These are phyloP conservation scores for Polyodon spathula DNA, from an alignment of 2,113 vertebrate genomes.

Conservation along the genomic window DNA sequence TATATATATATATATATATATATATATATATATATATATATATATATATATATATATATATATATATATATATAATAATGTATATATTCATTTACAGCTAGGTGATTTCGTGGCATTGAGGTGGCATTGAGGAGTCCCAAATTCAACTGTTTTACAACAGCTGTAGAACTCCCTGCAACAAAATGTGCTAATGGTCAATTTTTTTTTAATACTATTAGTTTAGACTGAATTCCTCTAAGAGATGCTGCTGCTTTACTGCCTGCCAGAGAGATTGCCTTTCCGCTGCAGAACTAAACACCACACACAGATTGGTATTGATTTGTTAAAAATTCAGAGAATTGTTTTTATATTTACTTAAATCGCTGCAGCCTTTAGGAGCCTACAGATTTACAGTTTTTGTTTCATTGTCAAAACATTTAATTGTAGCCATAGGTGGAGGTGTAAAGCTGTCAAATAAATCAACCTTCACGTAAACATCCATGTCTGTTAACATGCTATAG, in stretches of 20 bases:
- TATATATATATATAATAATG: background rate
- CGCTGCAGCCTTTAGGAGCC: conserved; percentile 51
- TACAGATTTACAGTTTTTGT: conserved; percentile 71
- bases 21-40: conserved; percentile 2
- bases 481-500: conserved; percentile 50
- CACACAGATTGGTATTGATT: background rate
- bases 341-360: conserved; percentile 47
- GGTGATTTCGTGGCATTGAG: too few relatives aligned
- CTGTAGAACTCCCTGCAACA: too few relatives aligned
- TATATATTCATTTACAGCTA: background rate
- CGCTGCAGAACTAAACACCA: too few relatives aligned
- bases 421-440: conserved; percentile 67
- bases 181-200: too few relatives aligned
- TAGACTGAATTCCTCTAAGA: background rate
- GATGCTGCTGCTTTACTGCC: too few relatives aligned
- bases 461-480: conserved; percentile 61
- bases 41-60: background rate
- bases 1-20: background rate
- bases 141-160: too few relatives aligned
- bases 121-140: too few relatives aligned
- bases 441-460: conserved; percentile 82
- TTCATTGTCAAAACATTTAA: conserved; percentile 76
- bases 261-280: too few relatives aligned
- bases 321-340: conserved; percentile 4
- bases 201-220: background rate